phyloP scores from a whole-genome alignment of 2,888 invertebrate species.

The Agriopis leucophaearia region DNA sequence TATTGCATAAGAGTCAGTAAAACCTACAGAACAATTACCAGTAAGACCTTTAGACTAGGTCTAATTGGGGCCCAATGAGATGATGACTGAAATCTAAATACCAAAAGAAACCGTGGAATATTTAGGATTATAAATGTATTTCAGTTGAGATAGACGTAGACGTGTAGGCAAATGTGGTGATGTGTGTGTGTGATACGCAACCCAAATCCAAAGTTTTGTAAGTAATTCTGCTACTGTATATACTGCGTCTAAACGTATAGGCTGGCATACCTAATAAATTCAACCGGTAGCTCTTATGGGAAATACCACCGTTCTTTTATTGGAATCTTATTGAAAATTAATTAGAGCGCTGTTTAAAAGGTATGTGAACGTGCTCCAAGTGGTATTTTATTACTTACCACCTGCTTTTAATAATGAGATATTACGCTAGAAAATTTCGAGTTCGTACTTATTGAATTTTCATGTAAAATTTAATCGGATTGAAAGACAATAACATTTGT shows the following conservation, averaged over 20 bases:
- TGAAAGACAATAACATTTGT: neutral
- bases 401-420: constrained; percentile 24
- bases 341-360: constrained; percentile 40
- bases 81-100: too few species aligned
- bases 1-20: too few species aligned
- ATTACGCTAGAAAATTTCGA: constrained; percentile 5
- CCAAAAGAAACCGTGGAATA: too few species aligned
- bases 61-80: too few species aligned
- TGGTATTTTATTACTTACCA: constrained; percentile 27
- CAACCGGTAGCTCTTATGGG: constrained; percentile 59
- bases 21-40: too few species aligned
- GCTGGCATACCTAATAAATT: constrained; percentile 62
- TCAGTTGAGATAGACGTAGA: too few species aligned
- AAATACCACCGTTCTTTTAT: constrained; percentile 59
- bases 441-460: neutral
- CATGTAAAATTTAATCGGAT: neutral
- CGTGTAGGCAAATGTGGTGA: too few species aligned
- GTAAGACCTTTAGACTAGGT: too few species aligned
- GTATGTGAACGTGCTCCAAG: constrained; percentile 34
- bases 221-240: constrained; percentile 7
- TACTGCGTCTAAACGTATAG: constrained; percentile 38
- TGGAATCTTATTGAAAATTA: constrained; percentile 50
- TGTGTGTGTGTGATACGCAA: neutral
- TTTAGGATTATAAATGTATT: too few species aligned
- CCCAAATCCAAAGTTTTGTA: neutral